A percentile compares a stretch with the other conserved stretches of the same genome.
These are phyloP conservation scores for Zosterops lateralis DNA, from an alignment of 2,113 vertebrate species.

Conservation along the genomic window DNA sequence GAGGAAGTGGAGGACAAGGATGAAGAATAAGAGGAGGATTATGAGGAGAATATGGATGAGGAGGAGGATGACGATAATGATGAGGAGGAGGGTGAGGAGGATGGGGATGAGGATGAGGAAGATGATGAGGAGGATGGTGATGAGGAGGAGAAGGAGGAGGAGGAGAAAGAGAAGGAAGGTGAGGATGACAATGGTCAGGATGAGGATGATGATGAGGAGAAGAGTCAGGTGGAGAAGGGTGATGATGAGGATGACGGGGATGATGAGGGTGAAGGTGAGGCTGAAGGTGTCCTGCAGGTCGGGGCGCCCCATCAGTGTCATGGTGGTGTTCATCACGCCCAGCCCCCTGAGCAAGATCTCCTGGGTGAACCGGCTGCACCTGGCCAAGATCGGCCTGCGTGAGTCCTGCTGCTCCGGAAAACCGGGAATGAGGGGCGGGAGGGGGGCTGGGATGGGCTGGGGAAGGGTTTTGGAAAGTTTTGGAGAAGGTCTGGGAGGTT, in stretches of 20 bases:
- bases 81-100: too few species aligned
- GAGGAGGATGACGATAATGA: too few species aligned
- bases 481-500: too few species aligned
- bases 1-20: too few species aligned
- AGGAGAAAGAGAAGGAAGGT: neutral
- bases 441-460: too few species aligned
- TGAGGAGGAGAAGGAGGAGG: neutral
- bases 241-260: neutral
- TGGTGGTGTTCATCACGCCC: conserved; percentile 96
- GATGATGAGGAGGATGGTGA: accelerated
- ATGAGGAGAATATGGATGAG: too few species aligned
- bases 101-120: too few species aligned
- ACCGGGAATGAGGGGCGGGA: too few species aligned
- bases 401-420: conserved; percentile 50
- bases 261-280: accelerated
- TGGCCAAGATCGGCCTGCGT: conserved; percentile 92
- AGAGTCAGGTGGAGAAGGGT: neutral
- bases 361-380: conserved; percentile 93
- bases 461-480: too few species aligned
- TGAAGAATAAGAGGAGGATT: too few species aligned
- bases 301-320: conserved; percentile 91
- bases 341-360: conserved; percentile 94
- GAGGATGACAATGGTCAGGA: too few species aligned
- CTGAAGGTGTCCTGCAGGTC: conserved; percentile 69
- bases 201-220: accelerated